Conservation (phyloP, 2,797 vertebrate species). For the Peromyscus eremicus region DNA sequence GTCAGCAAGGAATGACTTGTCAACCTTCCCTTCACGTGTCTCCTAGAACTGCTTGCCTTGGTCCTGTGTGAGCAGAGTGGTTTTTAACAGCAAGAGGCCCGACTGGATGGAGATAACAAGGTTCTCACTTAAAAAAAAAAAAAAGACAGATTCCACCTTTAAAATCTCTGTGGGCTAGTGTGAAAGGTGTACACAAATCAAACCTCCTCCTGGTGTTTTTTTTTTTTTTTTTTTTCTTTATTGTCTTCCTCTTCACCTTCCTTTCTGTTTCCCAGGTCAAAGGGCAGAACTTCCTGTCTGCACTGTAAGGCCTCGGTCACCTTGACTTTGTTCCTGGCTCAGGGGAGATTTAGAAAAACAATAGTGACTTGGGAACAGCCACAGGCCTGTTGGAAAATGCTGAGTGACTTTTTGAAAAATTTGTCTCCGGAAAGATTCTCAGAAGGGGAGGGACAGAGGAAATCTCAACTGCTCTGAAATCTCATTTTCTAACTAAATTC, state of each 20-base stretch:
- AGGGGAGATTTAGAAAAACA: constrained; percentile 76
- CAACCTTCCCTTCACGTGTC: neutral
- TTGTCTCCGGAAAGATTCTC: constrained; percentile 62
- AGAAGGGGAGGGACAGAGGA: neutral
- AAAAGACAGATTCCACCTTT: constrained; percentile 41
- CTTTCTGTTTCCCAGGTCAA: constrained; percentile 83
- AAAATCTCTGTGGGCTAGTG: constrained; percentile 52
- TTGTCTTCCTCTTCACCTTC: constrained; percentile 85
- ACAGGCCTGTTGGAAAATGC: constrained; percentile 62
- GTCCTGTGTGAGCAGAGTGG: neutral
- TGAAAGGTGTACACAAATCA: constrained; percentile 56
- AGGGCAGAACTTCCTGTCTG: constrained; percentile 86
- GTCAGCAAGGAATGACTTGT: neutral
- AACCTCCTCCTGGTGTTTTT: constrained; percentile 36
- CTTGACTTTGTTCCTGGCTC: constrained; percentile 81
- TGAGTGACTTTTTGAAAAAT: constrained; percentile 53
- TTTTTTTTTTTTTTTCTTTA: constrained; percentile 81
- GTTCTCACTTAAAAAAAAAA: neutral
- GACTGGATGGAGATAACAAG: neutral
- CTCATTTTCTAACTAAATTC: constrained; percentile 34
- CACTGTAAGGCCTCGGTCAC: constrained; percentile 74
- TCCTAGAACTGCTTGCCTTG: neutral
- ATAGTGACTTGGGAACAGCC: constrained; percentile 56
- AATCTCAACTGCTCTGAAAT: neutral
- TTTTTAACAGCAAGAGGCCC: neutral